Percentiles rank a stretch among this genome's conserved stretches.
phyloP scores from a whole-genome alignment of 2,888 invertebrate species.

The Hybos culiciformis region DNA sequence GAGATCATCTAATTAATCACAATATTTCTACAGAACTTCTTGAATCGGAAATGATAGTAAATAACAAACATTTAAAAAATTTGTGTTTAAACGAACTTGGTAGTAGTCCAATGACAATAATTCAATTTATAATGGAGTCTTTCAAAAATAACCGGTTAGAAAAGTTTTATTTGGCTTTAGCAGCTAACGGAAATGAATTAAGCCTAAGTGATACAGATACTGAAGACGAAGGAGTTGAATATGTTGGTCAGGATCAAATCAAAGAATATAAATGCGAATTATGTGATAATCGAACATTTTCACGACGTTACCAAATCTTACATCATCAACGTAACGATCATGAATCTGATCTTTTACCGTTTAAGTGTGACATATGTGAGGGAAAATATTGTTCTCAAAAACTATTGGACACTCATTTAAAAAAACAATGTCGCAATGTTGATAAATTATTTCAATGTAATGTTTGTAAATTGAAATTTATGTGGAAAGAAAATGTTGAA shows the following conservation, averaged over 20 bases:
- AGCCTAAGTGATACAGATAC: constrained; percentile 32
- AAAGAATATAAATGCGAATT: constrained; percentile 24
- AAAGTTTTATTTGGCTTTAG: constrained; percentile 26
- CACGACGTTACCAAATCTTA: constrained; percentile 26
- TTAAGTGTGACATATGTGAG: constrained; percentile 40
- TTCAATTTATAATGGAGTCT: too few species aligned
- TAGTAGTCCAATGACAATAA: too few species aligned
- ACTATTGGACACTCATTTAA: constrained; percentile 40
- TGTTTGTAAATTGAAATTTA: constrained; percentile 28
- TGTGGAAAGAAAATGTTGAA: constrained; percentile 30
- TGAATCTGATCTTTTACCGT: constrained; percentile 37
- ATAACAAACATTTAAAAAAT: neutral
- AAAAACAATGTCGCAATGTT: constrained; percentile 30
- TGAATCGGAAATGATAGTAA: neutral
- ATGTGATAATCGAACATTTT: constrained; percentile 24
- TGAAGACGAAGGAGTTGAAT: constrained; percentile 21
- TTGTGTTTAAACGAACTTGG: too few species aligned
- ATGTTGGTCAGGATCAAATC: neutral
- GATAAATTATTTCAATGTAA: constrained; percentile 25
- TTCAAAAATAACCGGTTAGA: too few species aligned
- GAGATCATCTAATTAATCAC: constrained; percentile 25
- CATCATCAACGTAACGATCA: constrained; percentile 29
- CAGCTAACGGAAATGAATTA: constrained; percentile 26
- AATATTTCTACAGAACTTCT: constrained; percentile 19
- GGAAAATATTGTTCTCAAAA: constrained; percentile 41